Conservation (phyloP, 2,113 vertebrate species). For the Malurus melanocephalus region DNA sequence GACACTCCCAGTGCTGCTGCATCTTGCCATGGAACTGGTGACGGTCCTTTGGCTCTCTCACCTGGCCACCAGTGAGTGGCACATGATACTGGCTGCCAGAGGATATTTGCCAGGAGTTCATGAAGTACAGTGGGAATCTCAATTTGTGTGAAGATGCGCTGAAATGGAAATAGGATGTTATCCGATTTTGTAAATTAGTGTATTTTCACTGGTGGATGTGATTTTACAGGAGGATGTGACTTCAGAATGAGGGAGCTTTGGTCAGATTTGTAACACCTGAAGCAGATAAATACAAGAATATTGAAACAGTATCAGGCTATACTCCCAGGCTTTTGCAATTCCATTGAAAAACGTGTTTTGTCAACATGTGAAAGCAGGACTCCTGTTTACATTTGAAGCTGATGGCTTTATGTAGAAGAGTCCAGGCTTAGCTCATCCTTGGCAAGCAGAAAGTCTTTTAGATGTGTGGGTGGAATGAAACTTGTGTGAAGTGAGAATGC, state of each 20-base stretch:
- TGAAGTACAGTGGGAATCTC: not conserved
- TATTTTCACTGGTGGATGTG: not conserved
- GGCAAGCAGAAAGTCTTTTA: not conserved
- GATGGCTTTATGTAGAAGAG: not conserved
- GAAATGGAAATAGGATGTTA: not conserved
- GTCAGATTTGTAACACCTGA: not conserved
- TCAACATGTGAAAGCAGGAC: fast-evolving
- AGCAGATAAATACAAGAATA: not conserved
- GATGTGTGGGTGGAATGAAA: not conserved
- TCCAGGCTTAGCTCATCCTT: not conserved
- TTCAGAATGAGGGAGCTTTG: not conserved
- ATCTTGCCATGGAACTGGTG: fast-evolving
- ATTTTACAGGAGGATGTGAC: not conserved
- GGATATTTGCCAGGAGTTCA: fast-evolving
- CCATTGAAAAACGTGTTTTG: not conserved
- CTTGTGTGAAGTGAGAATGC: not conserved
- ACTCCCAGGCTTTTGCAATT: not conserved
- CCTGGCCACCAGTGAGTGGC: not conserved
- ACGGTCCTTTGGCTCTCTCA: conserved; percentile 11
- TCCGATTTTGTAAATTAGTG: fast-evolving
- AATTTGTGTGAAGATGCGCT: fast-evolving
- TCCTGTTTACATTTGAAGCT: not conserved
- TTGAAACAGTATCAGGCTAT: not conserved
- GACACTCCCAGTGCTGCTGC: not conserved
- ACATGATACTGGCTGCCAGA: not conserved